These are phyloP conservation scores for Suillia variegata DNA, from an alignment of 2,888 invertebrate species.

Conservation along the genomic window DNA sequence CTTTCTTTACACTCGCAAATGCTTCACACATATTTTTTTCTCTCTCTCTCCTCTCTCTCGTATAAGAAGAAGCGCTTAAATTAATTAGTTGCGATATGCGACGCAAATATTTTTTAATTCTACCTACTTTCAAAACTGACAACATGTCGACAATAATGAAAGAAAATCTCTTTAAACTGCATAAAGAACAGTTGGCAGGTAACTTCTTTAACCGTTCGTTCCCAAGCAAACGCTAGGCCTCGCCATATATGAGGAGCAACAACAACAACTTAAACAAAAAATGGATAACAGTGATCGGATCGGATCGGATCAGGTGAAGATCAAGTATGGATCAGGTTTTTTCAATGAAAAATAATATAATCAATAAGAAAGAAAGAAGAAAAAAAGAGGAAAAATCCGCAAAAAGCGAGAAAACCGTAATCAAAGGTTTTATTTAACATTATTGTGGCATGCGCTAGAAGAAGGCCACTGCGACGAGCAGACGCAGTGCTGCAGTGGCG, in stretches of 20 bases:
- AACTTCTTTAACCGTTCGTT: not conserved
- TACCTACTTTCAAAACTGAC: conserved; percentile 32
- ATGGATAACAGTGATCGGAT: conserved; percentile 29
- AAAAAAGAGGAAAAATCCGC: not conserved
- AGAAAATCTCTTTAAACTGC: conserved; percentile 28
- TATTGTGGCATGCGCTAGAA: not conserved
- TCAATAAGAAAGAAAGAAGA: conserved; percentile 13
- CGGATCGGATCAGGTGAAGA: conserved; percentile 27
- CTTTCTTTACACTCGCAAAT: no score
- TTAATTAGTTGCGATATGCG: conserved; percentile 29
- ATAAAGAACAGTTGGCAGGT: conserved; percentile 11
- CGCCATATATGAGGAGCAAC: conserved; percentile 12
- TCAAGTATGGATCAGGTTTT: conserved; percentile 8
- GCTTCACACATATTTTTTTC: no score
- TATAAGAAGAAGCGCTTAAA: conserved; percentile 17
- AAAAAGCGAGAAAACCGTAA: conserved; percentile 12
- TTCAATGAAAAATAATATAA: no score
- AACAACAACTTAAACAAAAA: conserved; percentile 22
- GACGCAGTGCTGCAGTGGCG: no score
- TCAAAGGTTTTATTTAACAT: conserved; percentile 22
- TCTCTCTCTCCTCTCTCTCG: not conserved
- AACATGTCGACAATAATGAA: conserved; percentile 33
- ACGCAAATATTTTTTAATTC: conserved; percentile 27
- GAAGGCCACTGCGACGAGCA: not conserved
- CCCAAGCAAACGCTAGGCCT: not conserved